Conservation (phyloP, 2,113 vertebrate genomes). For the Pseudonaja textilis region DNA sequence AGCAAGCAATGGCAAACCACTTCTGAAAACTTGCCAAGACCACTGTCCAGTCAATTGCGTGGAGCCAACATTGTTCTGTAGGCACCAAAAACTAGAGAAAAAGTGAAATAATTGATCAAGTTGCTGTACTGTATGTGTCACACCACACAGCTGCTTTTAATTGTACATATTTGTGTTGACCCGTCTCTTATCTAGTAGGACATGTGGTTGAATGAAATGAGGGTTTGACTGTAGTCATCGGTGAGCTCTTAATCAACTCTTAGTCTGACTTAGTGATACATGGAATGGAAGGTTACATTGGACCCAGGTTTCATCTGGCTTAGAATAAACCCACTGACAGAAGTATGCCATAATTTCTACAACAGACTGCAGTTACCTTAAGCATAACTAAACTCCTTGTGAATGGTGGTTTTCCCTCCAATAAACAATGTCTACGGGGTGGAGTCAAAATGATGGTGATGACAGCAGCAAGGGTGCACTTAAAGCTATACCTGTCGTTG, state of each 20-base stretch:
- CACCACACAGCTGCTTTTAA: neutral
- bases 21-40: neutral
- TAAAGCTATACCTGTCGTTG: too few species aligned
- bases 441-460: too few species aligned
- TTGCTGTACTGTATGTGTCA: neutral
- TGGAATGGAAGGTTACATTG: neutral
- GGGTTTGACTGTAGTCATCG: neutral
- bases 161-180: too few species aligned
- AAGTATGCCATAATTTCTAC: too few species aligned
- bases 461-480: too few species aligned
- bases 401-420: too few species aligned
- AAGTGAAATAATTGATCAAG: neutral
- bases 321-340: neutral
- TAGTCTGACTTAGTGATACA: neutral
- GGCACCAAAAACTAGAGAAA: too few species aligned
- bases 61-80: neutral
- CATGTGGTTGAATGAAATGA: neutral
- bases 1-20: neutral
- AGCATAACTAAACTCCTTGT: too few species aligned
- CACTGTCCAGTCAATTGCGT: neutral
- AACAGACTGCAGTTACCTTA: too few species aligned
- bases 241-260: neutral
- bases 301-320: neutral
- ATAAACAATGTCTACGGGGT: too few species aligned
- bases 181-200: neutral